A percentile compares a stretch with the other conserved stretches of the same genome.
Conservation (phyloP, 2,888 invertebrate species). For the Periphyllus acericola region DNA sequence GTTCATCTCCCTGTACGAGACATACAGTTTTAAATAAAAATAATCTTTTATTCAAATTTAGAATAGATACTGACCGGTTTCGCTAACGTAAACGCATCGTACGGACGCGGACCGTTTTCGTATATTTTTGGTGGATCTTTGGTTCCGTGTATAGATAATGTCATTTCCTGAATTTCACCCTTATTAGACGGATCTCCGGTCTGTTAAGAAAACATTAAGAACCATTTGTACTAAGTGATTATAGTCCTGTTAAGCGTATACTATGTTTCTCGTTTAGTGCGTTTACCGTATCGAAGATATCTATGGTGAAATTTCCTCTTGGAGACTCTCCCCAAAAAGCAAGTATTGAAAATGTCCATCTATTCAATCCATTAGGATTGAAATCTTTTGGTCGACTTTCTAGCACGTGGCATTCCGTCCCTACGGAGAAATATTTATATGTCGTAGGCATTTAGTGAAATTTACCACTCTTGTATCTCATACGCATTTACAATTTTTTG, state of each 20-base stretch:
- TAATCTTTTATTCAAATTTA: not conserved
- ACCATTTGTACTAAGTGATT: no score
- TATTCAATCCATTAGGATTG: conserved; percentile 73
- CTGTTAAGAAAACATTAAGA: conserved; percentile 2
- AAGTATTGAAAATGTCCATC: conserved; percentile 90
- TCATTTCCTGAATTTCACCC: conserved; percentile 55
- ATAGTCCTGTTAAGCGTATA: no score
- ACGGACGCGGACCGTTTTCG: conserved; percentile 42
- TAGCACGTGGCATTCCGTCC: conserved; percentile 77
- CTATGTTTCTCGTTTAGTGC: not conserved
- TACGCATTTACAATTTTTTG: no score
- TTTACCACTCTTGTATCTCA: no score
- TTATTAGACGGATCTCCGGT: conserved; percentile 25
- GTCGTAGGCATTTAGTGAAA: conserved; percentile 55
- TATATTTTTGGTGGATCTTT: conserved; percentile 57
- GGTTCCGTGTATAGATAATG: conserved; percentile 60
- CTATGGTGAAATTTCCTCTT: conserved; percentile 76
- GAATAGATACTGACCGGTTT: conserved; percentile 18
- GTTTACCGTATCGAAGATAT: conserved; percentile 69
- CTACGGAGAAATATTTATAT: conserved; percentile 68
- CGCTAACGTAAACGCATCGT: conserved; percentile 45
- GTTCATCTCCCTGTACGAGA: not conserved
- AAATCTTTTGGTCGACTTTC: conserved; percentile 79
- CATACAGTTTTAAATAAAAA: not conserved
- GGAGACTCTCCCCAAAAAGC: conserved; percentile 91